phyloP scores from a whole-genome alignment of 2,888 invertebrate genomes.

The Tyria jacobaeae region DNA sequence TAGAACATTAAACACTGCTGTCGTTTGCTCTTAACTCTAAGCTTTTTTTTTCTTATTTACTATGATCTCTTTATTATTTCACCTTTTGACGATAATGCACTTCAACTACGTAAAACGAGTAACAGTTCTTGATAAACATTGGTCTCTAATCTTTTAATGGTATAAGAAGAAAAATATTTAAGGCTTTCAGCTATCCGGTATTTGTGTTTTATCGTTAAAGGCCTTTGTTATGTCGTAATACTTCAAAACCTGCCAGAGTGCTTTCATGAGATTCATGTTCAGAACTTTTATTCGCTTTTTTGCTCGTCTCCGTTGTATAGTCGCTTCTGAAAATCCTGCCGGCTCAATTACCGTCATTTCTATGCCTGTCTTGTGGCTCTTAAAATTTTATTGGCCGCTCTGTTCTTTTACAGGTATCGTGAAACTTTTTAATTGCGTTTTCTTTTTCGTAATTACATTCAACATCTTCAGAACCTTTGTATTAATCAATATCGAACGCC shows the following conservation, averaged over 20 bases:
- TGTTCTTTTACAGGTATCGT: constrained; percentile 22
- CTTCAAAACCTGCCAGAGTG: constrained; percentile 37
- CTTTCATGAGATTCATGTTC: constrained; percentile 45
- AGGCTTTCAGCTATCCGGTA: constrained; percentile 35
- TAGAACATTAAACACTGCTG: constrained; percentile 61
- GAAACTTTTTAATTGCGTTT: constrained; percentile 22
- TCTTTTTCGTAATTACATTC: constrained; percentile 15
- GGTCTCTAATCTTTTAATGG: constrained; percentile 28
- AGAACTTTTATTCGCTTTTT: constrained; percentile 41
- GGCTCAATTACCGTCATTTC: constrained; percentile 48
- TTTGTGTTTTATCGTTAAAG: constrained; percentile 36
- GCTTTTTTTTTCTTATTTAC: constrained; percentile 49
- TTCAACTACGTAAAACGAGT: neutral
- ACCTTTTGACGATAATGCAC: no score
- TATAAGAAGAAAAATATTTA: constrained; percentile 38
- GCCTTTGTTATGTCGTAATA: constrained; percentile 36
- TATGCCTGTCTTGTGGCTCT: constrained; percentile 47
- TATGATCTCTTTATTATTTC: constrained; percentile 30
- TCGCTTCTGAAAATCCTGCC: constrained; percentile 33
- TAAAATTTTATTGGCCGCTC: constrained; percentile 46
- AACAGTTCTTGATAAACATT: constrained; percentile 20
- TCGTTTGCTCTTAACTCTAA: constrained; percentile 54
- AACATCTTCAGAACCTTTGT: constrained; percentile 11
- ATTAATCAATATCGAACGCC: constrained; percentile 19
- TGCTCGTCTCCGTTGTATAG: constrained; percentile 33